Evolutionary conservation across 2,113 vertebrate genomes (phyloP), one percentile per base, ranked within the genome.

Genomic region (Colaptes auratus): DNA sequence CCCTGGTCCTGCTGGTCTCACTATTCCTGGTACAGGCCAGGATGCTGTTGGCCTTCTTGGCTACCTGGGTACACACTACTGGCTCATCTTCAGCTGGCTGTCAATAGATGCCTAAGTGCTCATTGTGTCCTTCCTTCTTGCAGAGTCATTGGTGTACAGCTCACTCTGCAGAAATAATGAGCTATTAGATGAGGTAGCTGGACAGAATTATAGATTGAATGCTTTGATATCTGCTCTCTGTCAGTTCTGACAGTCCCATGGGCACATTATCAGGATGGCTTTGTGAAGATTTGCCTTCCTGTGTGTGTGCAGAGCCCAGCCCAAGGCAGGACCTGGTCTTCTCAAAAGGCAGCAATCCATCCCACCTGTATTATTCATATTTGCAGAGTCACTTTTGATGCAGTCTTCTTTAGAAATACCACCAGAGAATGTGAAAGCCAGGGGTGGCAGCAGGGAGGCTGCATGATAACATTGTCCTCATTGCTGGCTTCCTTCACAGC

Each of bases 181-280:
- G 61, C 71, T 60, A 14, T 58, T 79, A 63, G 56, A 0, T 1
- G 5, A 77, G 73, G 7, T 25, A 48, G 66, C 58, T 72, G 82
- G 48, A 60, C 36, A 42, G 12, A 58, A 31, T 71, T 46, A 0
- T 35, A 48, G 44, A n/a, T 67, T 16, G 17, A 35, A 30, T 50
- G 58, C 27, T 81, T 71, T 63, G 66, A 15, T 63, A 2, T 7
- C 11, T 72, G 48, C 69, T 78, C 4, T 75, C 33, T 79, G 60
- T 28, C 25, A 19, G 14, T 35, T 79, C 10, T 0, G 0, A 16
- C 33, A 33, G 72, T 58, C 23, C 31, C 39, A 15, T 2, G 4
- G 61, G 20, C 53, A 84, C 2, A 0, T 65, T 56, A 10, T 30
- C 48, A 46, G 52, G 67, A 42, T 36, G 36, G 25, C 33, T 64